Base-by-base conservation (phyloP, 2,888 invertebrate genomes). In the Agrotis clavis region DNA sequence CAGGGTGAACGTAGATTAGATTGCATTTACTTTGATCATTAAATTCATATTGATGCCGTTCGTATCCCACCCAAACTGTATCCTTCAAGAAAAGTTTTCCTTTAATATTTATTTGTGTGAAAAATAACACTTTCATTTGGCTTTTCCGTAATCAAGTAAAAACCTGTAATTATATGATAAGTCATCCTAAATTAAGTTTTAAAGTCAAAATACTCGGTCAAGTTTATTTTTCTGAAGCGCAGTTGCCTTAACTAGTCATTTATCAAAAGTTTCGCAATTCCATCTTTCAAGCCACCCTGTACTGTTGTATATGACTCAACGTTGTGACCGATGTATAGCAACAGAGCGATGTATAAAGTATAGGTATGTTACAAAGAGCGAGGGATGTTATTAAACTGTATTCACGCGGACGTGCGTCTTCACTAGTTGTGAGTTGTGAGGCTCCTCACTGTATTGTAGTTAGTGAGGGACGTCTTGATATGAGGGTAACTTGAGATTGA, bases 371-470 rank as follows among this genome's bases (percentile, higher is more conserved):
- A 76, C 75, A 67, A 69, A 76, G 71, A 48, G 47, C 64, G 53
- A 72, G 71, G 67, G 64, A 53, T 71, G 66, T 67, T 71, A 83
- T 77, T 70, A 82, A 80, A 82, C 71, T 70, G 74, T 82, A 80
- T 76, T 82, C 74, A 76, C 59, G 67, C 53, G 57, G 64, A 73
- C 73, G 67, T 62, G 64, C 74, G 56, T 56, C 56, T 72, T 65
- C n/a, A 64, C 41, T 30, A 64, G 54, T 19, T 47, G 59, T 45
- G 72, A 18, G 47, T 21, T 19, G 48, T 1, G 51, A 1, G 51
- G 2, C 5, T 2, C 6, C 47, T 47, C 4, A 14, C 66, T 65
- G 5, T n/a, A n/a, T 6, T 19, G 57, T 3, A n/a, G n/a, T n/a
- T 35, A 35, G 11, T 35, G 14, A 35, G 13, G 16, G 2, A 47